These are phyloP conservation scores for Drosophila antonietae DNA, from an alignment of 2,888 invertebrate species.

Conservation along the genomic window DNA sequence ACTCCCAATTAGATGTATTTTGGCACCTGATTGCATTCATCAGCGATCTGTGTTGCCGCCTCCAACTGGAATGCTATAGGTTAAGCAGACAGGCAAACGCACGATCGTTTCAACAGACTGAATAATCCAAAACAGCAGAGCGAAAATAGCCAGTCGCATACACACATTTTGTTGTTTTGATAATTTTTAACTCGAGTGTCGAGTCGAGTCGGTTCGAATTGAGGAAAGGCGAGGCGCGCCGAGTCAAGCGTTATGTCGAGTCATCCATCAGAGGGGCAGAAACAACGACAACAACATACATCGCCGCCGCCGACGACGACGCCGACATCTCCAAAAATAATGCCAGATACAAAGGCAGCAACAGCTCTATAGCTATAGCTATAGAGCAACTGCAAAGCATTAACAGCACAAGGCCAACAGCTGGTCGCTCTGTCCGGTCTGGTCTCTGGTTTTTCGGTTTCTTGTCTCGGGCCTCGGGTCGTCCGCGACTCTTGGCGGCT, in stretches of 20 bases:
- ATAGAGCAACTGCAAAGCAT: slow-evolving; percentile 45
- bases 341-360: slow-evolving; percentile 54
- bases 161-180: slow-evolving; percentile 45
- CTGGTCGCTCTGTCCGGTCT: slow-evolving; percentile 55
- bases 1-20: background rate
- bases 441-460: slow-evolving; percentile 27
- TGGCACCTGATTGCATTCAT: slow-evolving; percentile 46
- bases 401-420: slow-evolving; percentile 68
- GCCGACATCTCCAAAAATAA: slow-evolving; percentile 62
- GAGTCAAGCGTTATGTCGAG: slow-evolving; percentile 41
- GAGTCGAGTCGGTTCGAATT: slow-evolving; percentile 11
- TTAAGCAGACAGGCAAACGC: slow-evolving; percentile 1
- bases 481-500: slow-evolving; percentile 41
- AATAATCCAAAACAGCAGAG: slow-evolving; percentile 28
- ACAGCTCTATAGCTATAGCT: slow-evolving; percentile 33
- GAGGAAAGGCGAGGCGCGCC: slow-evolving; percentile 2
- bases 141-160: slow-evolving; percentile 47
- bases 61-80: slow-evolving; percentile 45
- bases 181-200: slow-evolving; percentile 31
- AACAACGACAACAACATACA: slow-evolving; percentile 49
- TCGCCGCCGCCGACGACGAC: slow-evolving; percentile 19
- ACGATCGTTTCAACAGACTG: slow-evolving; percentile 36
- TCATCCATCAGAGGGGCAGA: slow-evolving; percentile 57
- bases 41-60: slow-evolving; percentile 27
- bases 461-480: slow-evolving; percentile 35